Evolutionary conservation across 2,113 vertebrate genomes (phyloP).

Genomic region (Bettongia penicillata): DNA sequence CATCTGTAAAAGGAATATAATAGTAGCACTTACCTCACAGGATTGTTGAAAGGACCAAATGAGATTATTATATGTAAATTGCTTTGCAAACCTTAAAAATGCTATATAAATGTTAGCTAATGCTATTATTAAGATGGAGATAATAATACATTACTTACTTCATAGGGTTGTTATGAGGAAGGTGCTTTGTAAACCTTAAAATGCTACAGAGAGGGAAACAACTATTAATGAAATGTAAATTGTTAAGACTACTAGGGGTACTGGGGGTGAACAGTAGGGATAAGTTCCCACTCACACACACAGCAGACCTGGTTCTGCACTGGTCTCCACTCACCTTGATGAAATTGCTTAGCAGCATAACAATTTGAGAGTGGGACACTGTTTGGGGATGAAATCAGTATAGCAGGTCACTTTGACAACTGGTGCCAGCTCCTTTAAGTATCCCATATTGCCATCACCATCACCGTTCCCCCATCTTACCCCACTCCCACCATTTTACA

Average conservation of each 20-base stretch:
- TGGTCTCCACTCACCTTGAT: background rate
- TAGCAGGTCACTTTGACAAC: background rate
- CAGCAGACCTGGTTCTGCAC: background rate
- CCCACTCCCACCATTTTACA: background rate
- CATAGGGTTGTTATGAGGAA: background rate
- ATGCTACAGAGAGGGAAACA: background rate
- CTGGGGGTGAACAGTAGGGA: background rate
- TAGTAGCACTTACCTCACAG: background rate
- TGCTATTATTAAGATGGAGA: background rate
- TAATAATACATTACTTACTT: background rate
- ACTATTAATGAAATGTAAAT: background rate
- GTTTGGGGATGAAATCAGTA: background rate
- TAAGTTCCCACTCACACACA: background rate
- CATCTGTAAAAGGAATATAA: background rate
- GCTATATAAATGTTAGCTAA: background rate
- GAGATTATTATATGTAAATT: background rate
- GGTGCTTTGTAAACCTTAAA: background rate
- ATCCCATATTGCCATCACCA: background rate
- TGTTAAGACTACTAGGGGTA: background rate
- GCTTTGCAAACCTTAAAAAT: background rate
- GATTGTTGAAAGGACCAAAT: background rate
- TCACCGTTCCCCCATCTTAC: too few relatives aligned
- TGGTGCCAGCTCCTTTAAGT: background rate
- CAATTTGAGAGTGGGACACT: background rate
- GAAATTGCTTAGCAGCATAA: background rate